Conservation (phyloP, 2,113 vertebrate species). For the Otis tarda region DNA sequence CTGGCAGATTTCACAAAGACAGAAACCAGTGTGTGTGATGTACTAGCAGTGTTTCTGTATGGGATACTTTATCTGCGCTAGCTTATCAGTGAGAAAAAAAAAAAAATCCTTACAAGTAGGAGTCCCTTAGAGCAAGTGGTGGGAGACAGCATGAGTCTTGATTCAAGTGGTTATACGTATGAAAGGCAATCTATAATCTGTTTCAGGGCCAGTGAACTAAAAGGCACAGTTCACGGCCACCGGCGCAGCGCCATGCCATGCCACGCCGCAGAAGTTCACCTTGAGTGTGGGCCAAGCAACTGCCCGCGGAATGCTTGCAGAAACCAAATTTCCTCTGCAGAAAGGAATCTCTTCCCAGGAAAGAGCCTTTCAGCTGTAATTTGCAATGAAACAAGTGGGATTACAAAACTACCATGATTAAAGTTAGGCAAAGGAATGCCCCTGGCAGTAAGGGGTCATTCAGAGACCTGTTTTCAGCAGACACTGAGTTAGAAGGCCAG, state of each 20-base stretch:
- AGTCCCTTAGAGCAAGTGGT: too few relatives aligned
- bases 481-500: fast-evolving
- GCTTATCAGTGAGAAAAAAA: background rate
- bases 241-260: background rate
- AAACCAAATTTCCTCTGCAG: background rate
- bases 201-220: background rate
- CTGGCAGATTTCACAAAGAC: background rate
- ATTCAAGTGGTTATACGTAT: too few relatives aligned
- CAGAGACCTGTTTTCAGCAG: background rate
- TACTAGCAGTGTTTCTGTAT: fast-evolving
- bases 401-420: background rate
- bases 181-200: background rate
- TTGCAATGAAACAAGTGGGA: background rate
- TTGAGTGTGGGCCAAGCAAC: background rate
- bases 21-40: background rate
- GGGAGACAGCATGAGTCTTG: background rate
- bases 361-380: background rate
- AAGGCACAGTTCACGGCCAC: background rate
- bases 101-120: too few relatives aligned
- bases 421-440: background rate
- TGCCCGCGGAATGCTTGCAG: background rate
- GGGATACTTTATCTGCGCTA: background rate
- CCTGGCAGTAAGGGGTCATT: too few relatives aligned
- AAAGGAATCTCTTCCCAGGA: too few relatives aligned
- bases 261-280: background rate